A percentile compares a stretch with the other conserved stretches of the same genome.
Evolutionary conservation across 2,113 vertebrate species (phyloP).

Genomic region (Herpailurus yagouaroundi): DNA sequence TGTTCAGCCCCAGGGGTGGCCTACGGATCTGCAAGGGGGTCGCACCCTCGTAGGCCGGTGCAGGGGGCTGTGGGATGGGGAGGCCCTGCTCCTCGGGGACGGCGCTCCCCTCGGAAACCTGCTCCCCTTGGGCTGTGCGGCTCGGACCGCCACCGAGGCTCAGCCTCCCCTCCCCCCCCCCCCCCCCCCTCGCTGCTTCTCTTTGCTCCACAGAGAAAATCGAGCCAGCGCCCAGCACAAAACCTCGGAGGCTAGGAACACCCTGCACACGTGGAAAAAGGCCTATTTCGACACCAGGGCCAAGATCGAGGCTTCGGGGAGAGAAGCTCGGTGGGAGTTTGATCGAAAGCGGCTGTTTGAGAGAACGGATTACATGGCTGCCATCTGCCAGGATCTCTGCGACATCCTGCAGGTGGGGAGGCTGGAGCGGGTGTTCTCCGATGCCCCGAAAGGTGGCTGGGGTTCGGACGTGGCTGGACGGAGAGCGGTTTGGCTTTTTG

Average conservation of each 20-base stretch:
- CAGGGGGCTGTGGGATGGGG: rapidly evolving
- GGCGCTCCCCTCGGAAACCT: rapidly evolving
- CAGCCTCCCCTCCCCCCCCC: rapidly evolving
- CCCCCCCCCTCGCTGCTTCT: rapidly evolving
- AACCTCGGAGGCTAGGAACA: conserved; percentile 87
- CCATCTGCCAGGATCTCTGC: conserved; percentile 92
- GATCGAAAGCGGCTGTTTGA: conserved; percentile 94
- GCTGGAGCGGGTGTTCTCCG: not conserved
- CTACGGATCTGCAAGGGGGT: not conserved
- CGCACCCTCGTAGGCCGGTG: rapidly evolving
- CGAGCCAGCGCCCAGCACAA: conserved; percentile 87
- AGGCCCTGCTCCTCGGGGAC: not conserved
- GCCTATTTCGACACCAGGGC: conserved; percentile 91
- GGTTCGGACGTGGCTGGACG: rapidly evolving
- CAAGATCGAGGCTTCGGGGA: conserved; percentile 91
- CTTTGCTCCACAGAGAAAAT: conserved; percentile 85
- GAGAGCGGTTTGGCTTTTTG: not conserved
- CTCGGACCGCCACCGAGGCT: rapidly evolving
- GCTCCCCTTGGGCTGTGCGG: rapidly evolving
- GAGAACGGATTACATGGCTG: conserved; percentile 93
- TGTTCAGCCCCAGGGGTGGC: rapidly evolving
- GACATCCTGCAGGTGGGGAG: conserved; percentile 90
- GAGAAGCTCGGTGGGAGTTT: conserved; percentile 94
- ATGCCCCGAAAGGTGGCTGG: rapidly evolving
- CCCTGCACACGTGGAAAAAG: conserved; percentile 92